phyloP scores from a whole-genome alignment of 2,888 invertebrate genomes.

The Pristionchus fissidentatus region DNA sequence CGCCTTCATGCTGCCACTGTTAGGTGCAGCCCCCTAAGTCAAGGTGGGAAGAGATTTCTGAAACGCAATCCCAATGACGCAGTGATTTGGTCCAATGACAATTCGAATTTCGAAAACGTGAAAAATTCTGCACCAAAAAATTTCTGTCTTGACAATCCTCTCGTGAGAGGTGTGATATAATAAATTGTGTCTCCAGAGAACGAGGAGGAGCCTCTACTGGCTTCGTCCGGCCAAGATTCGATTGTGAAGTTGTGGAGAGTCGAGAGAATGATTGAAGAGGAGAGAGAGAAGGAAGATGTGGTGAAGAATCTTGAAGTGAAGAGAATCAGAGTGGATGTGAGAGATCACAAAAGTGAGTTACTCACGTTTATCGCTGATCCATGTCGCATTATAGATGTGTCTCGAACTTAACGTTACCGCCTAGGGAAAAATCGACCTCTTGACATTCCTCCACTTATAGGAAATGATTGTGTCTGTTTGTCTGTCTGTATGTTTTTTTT shows the following conservation, averaged over 20 bases:
- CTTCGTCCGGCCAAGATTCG: slow-evolving; percentile 61
- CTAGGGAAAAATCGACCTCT: too few relatives aligned
- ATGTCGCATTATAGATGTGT: too few relatives aligned
- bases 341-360: neutral
- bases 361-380: neutral
- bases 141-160: neutral
- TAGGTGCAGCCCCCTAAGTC: too few relatives aligned
- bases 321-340: slow-evolving; percentile 41
- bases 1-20: too few relatives aligned
- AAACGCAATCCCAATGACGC: too few relatives aligned
- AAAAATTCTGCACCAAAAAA: neutral
- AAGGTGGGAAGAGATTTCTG: too few relatives aligned
- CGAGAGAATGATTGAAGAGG: slow-evolving; percentile 40
- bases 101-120: too few relatives aligned
- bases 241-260: slow-evolving; percentile 63
- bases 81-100: too few relatives aligned
- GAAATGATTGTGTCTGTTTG: too few relatives aligned
- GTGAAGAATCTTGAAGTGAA: slow-evolving; percentile 42
- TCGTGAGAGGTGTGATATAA: neutral
- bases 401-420: too few relatives aligned
- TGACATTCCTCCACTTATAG: too few relatives aligned
- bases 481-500: too few relatives aligned
- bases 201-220: slow-evolving; percentile 51
- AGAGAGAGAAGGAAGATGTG: neutral
- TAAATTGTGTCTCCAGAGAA: neutral